A percentile compares a stretch with the other conserved stretches of the same genome.
Conservation (phyloP, 2,797 vertebrate genomes). For the Buceros bicornis region DNA sequence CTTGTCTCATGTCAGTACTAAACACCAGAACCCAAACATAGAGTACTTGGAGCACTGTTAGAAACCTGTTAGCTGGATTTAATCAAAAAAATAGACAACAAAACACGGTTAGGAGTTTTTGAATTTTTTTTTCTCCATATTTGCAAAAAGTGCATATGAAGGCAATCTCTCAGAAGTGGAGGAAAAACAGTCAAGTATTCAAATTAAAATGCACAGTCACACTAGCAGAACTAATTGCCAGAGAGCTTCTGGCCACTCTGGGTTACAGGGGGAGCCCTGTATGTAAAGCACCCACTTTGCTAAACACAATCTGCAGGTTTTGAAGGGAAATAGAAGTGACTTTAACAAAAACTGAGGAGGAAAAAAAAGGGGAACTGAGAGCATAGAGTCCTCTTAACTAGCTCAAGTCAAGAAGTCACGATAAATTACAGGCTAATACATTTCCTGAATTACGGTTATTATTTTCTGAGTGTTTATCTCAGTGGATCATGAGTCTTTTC, state of each 20-base stretch:
- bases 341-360: background rate
- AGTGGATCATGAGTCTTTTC: background rate
- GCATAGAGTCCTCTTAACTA: background rate
- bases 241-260: background rate
- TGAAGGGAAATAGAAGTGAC: background rate
- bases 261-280: background rate
- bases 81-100: background rate
- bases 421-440: background rate
- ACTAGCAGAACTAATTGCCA: background rate
- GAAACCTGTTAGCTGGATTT: background rate
- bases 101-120: background rate
- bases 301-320: background rate
- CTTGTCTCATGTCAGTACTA: background rate
- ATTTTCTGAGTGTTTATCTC: background rate
- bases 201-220: background rate
- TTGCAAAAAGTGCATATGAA: background rate
- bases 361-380: background rate
- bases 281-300: background rate
- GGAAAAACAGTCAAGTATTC: background rate
- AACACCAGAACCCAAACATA: background rate
- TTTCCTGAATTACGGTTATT: slow-evolving; percentile 2
- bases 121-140: background rate
- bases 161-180: background rate
- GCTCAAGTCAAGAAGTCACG: background rate
- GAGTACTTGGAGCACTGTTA: background rate